These are phyloP conservation scores for Machaerirhynchus nigripectus DNA, from an alignment of 2,113 vertebrate genomes.

Conservation along the genomic window DNA sequence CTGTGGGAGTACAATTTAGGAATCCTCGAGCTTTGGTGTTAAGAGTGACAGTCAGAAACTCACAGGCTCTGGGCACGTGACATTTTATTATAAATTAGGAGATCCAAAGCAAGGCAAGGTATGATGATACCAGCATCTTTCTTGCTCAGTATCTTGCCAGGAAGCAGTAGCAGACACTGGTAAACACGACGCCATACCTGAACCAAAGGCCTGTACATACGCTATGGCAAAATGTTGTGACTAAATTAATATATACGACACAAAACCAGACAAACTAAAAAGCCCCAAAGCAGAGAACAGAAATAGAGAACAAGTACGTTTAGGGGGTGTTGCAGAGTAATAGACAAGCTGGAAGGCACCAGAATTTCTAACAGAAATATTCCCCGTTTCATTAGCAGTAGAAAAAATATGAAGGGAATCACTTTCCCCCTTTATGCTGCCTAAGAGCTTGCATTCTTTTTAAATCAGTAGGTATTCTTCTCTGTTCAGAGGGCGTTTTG, in stretches of 20 bases:
- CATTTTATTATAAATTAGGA: constrained; percentile 37
- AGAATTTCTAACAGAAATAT: neutral
- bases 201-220: neutral
- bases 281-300: neutral
- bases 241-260: neutral
- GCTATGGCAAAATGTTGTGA: neutral
- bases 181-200: neutral
- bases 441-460: neutral
- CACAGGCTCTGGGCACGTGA: neutral
- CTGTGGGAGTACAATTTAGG: neutral
- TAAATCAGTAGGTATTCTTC: neutral
- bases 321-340: neutral
- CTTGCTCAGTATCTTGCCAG: neutral
- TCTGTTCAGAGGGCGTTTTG: neutral
- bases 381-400: neutral
- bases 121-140: neutral
- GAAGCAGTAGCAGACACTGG: neutral
- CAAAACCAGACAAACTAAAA: neutral
- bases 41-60: neutral
- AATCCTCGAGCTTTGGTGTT: neutral
- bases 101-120: constrained; percentile 10
- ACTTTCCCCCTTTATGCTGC: neutral
- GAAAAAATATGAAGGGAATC: neutral
- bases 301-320: neutral
- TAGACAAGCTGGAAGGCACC: neutral